Evolutionary conservation across 1,140 invertebrate genomes (phyloP).

Genomic region (Macrobrachium rosenbergii): DNA sequence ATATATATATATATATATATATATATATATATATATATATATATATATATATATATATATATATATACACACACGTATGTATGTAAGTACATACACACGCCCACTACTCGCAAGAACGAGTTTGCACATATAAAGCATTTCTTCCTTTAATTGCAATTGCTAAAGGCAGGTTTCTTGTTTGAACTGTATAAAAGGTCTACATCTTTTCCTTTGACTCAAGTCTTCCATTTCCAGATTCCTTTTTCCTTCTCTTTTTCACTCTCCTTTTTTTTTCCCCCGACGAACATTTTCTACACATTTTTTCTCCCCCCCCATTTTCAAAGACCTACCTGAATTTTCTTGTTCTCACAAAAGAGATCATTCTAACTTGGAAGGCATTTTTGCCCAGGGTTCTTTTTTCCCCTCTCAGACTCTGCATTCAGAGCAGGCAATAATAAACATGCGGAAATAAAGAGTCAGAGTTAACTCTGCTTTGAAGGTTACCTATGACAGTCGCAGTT

Average conservation of each 20-base stretch:
- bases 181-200: conserved; percentile 27
- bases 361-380: not conserved
- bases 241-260: not conserved
- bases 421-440: no score
- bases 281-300: not conserved
- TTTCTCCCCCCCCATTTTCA: no score
- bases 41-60: conserved; percentile 19
- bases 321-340: no score
- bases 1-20: no score
- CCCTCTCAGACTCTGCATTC: not conserved
- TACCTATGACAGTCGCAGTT: no score
- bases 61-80: not conserved
- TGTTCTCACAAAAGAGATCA: no score
- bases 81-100: not conserved
- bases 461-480: no score
- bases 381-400: not conserved
- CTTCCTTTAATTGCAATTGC: no score
- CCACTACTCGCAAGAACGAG: no score
- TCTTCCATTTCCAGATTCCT: not conserved
- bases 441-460: no score
- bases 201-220: not conserved
- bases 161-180: not conserved
- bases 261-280: not conserved
- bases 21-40: no score
- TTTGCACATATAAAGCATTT: not conserved